phyloP scores from a whole-genome alignment of 2,113 vertebrate genomes.

The Clarias gariepinus region DNA sequence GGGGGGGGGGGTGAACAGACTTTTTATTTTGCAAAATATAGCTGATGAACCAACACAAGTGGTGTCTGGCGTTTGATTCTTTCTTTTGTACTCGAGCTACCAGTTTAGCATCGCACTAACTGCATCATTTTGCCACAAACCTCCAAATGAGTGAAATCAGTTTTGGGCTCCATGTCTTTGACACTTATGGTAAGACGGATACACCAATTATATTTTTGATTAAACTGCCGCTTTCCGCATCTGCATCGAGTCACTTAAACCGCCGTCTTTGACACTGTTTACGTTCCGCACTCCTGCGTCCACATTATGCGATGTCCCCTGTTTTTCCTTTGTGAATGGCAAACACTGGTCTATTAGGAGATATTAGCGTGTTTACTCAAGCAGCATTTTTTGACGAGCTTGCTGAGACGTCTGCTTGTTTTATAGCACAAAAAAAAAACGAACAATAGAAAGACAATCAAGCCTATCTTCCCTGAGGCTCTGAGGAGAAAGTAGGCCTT shows the following conservation, averaged over 20 bases:
- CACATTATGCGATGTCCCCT: background rate
- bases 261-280: background rate
- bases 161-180: background rate
- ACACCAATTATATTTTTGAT: background rate
- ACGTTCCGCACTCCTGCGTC: background rate
- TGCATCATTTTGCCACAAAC: background rate
- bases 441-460: slow-evolving; percentile 69
- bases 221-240: background rate
- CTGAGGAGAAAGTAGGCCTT: slow-evolving; percentile 42
- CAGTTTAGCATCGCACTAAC: background rate
- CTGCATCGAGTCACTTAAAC: background rate
- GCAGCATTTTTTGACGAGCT: background rate
- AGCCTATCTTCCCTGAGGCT: slow-evolving; percentile 62
- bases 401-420: slow-evolving; percentile 54
- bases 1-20: too few species aligned
- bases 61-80: background rate
- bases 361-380: slow-evolving; percentile 21
- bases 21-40: background rate
- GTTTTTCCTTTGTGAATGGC: background rate
- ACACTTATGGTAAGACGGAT: background rate
- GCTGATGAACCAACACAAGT: background rate
- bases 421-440: slow-evolving; percentile 64
- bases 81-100: background rate
- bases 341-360: background rate
- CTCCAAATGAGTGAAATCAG: background rate